These are phyloP conservation scores for Podiceps cristatus DNA, from an alignment of 2,113 vertebrate species.

Conservation along the genomic window DNA sequence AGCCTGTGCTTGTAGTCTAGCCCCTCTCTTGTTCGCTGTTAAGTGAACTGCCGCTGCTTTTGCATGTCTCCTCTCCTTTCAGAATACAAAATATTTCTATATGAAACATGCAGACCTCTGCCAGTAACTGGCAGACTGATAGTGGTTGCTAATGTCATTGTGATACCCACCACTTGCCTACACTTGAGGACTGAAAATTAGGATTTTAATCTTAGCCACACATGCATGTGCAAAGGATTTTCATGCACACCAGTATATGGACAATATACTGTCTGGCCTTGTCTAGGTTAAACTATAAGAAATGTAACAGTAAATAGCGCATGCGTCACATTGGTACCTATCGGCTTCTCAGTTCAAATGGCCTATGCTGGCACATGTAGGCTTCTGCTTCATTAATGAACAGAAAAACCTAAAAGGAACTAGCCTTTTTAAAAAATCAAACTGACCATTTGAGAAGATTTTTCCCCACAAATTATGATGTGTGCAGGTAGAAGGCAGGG, in stretches of 20 bases:
- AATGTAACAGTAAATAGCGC: background rate
- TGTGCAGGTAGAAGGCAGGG: background rate
- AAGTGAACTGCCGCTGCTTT: background rate
- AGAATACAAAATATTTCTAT: background rate
- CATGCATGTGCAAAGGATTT: background rate
- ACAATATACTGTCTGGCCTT: background rate
- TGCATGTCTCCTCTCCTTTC: background rate
- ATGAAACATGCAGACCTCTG: background rate
- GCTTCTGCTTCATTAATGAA: background rate
- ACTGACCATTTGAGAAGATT: background rate
- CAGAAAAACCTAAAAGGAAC: background rate
- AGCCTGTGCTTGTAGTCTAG: background rate
- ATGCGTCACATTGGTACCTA: accelerated
- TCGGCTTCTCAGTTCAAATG: background rate
- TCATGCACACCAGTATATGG: accelerated
- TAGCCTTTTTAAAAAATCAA: background rate
- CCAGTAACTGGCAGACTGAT: background rate
- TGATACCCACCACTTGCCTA: background rate
- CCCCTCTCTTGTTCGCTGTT: background rate
- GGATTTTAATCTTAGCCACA: background rate
- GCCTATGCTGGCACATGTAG: accelerated
- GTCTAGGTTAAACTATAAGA: background rate
- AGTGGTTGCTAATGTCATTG: background rate
- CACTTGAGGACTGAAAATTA: background rate
- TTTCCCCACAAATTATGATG: background rate